Base-by-base conservation (phyloP, 2,113 vertebrate genomes). In the Calcarius ornatus region DNA sequence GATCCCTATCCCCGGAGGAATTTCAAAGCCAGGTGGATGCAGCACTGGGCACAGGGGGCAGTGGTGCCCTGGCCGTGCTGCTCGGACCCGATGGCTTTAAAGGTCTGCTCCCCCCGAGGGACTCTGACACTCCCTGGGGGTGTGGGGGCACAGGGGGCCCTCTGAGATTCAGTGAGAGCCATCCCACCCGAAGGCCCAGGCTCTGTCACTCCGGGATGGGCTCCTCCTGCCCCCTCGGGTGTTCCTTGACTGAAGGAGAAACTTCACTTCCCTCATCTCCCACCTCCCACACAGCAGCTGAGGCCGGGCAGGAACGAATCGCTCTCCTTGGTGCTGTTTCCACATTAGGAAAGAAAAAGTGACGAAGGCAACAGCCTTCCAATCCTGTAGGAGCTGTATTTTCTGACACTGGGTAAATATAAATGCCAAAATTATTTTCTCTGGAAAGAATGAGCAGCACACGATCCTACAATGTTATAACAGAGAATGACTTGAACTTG, bases 81-180 rank as follows among this genome's bases (percentile, higher is more conserved):
- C 3, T 9, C 18, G 24, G 21, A 13, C 71, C 31, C 0, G 2
- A 6, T 4, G 60, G 33, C 22, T 23, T 37, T 8, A 9, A 15
- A 15, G 50, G 9, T 19, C n/a, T 51, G 35, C 2, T 69, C 61
- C 72, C 56, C 40, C 22, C 7, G 19, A 51, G 13, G 0, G 4
- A 16, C 19, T 28, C 53, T 30, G 4, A 22, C 48, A 6, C 10
- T n/a, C 43, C 19, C 2, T 31, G 30, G 9, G 38, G 42, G 13
- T 1, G 1, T 24, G n/a, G 25, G 64, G 50, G 40, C 59, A 68
- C n/a, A 8, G 11, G 31, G 53, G 78, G 4, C 12, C 8, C 19
- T 59, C 16, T 48, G 17, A 30, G 68, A 65, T 43, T 4, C 42
- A 8, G 2, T 4, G 14, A 23, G 43, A 5, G 42, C 18, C 27